A percentile compares a stretch with the other conserved stretches of the same genome.
phyloP scores from a whole-genome alignment of 2,888 invertebrate genomes.

The Ditula angustiorana region DNA sequence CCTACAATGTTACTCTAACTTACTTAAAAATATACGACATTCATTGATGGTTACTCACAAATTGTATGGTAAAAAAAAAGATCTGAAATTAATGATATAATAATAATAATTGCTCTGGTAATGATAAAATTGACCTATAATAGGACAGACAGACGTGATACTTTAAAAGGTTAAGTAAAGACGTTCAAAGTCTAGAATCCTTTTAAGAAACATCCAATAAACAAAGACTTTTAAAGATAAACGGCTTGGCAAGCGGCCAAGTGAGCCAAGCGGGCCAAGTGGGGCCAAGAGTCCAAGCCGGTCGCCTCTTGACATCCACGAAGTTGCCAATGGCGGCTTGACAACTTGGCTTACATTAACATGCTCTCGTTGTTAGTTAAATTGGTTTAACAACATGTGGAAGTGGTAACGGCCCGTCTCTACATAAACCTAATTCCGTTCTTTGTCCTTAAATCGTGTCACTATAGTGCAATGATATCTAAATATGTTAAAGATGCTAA shows the following conservation, averaged over 20 bases:
- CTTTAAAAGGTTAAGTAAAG: not conserved
- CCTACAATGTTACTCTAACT: too few relatives aligned
- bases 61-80: too few relatives aligned
- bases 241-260: conserved; percentile 22
- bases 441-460: too few relatives aligned
- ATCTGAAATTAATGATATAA: too few relatives aligned
- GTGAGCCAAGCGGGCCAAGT: conserved; percentile 26
- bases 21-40: too few relatives aligned
- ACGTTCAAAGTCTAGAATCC: conserved; percentile 1
- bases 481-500: too few relatives aligned
- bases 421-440: too few relatives aligned
- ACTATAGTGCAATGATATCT: too few relatives aligned
- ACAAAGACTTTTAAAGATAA: conserved; percentile 4
- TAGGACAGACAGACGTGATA: not conserved
- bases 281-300: conserved; percentile 9
- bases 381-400: not conserved
- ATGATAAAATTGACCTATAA: too few relatives aligned
- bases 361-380: not conserved
- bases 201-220: conserved; percentile 2
- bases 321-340: conserved; percentile 5
- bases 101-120: too few relatives aligned
- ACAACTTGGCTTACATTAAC: not conserved
- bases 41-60: too few relatives aligned
- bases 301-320: conserved; percentile 17
- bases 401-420: too few relatives aligned